Evolutionary conservation across 2,113 vertebrate genomes (phyloP), one percentile per base, ranked within the genome.

Genomic region (Tichodroma muraria): DNA sequence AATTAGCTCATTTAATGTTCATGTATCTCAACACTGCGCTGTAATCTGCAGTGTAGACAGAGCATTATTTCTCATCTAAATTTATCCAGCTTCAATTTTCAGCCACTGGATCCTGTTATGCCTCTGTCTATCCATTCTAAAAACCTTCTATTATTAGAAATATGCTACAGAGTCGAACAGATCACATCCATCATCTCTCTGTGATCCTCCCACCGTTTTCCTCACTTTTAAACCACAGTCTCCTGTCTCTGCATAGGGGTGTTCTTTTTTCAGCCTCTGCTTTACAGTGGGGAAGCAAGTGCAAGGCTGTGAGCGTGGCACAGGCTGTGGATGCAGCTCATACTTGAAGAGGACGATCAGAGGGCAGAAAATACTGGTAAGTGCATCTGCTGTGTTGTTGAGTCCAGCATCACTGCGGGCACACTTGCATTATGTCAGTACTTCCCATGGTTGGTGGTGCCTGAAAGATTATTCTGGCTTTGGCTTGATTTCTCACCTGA

Each of bases 61-160:
- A 82, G 50, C 79, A 80, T 85, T 95, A 95, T 80, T 95, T 90
- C 82, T 95, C 66, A 91, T 85, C 95, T 90, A 95, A 92, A 95
- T 94, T 90, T 93, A 94, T 93, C 88, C 85, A 73, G 80, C 85
- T 83, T 88, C 82, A 73, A 73, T 90, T 96, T 95, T 76, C 94
- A 85, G 88, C 68, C 95, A 80, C 85, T 94, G 90, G 88, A 92
- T 93, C 85, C 64, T 91, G 79, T 77, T 96, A 83, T 94, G 90
- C 88, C 72, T 89, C 89, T 64, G 65, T 78, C 92, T 96, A 95
- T 56, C 88, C 85, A 78, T 90, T 76, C 85, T 93, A 77, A 90
- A 94, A 80, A 18, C 72, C 40, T 73, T 93, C 95, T 96, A 96
- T 93, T 96, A 94, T 96, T 96, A 93, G 93, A 85, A 94, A 71